Evolutionary conservation across 64 coral and sea anemone genomes (phyloP).

Genomic region (Actinia tenebrosa): DNA sequence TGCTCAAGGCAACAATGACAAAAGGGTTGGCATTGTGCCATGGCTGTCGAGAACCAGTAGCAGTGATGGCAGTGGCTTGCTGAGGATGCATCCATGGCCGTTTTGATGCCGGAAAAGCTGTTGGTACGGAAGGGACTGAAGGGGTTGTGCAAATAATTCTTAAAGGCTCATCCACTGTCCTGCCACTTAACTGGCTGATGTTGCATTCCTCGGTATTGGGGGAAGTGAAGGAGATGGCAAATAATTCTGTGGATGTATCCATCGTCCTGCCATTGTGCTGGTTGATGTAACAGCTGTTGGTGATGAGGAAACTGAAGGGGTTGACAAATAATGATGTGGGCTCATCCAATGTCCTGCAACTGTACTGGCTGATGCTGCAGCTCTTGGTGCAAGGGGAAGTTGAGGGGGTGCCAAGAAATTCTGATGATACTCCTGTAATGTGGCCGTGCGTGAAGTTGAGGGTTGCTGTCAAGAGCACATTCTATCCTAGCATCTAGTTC

Average conservation of each 20-base stretch:
- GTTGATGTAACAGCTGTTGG: too few relatives aligned
- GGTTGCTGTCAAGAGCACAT: neutral
- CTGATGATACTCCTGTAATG: neutral
- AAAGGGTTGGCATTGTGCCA: constrained; percentile 19
- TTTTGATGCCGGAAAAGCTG: neutral
- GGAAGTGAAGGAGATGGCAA: neutral
- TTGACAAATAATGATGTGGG: too few relatives aligned
- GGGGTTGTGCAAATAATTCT: constrained; percentile 10
- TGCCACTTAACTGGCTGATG: neutral
- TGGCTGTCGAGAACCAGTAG: constrained; percentile 3
- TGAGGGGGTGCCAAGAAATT: neutral
- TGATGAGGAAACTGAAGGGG: too few relatives aligned
- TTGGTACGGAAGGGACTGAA: neutral
- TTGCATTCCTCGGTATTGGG: neutral
- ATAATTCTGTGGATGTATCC: too few relatives aligned
- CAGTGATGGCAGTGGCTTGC: neutral
- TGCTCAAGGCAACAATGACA: neutral
- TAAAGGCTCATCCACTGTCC: constrained; percentile 3
- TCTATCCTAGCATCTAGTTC: too few relatives aligned
- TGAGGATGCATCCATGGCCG: neutral
- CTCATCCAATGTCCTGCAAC: neutral
- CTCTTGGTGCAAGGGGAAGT: neutral
- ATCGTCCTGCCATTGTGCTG: too few relatives aligned
- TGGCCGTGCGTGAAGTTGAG: neutral
- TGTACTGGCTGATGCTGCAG: constrained; percentile 5